These are phyloP conservation scores for Melolontha melolontha DNA, from an alignment of 2,888 invertebrate species.

Conservation along the genomic window DNA sequence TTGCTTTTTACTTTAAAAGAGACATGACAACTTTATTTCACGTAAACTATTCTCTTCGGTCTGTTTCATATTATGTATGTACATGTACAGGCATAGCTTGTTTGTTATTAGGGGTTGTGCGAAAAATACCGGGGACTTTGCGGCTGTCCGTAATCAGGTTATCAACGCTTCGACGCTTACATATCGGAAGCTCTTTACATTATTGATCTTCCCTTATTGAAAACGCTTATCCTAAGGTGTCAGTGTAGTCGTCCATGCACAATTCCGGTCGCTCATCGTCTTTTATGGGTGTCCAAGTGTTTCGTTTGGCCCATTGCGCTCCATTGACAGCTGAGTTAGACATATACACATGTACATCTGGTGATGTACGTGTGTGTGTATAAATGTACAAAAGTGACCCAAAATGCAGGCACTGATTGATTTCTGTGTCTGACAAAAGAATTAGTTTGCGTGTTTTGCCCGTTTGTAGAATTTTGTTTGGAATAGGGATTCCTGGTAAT, in stretches of 20 bases:
- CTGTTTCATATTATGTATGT: too few species aligned
- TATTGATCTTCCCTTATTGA: constrained; percentile 54
- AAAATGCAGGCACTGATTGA: constrained; percentile 29
- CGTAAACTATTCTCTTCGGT: too few species aligned
- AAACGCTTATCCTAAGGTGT: constrained; percentile 52
- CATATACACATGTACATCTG: constrained; percentile 58
- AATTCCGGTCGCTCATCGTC: constrained; percentile 6
- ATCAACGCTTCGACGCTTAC: constrained; percentile 25
- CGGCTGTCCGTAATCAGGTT: constrained; percentile 11
- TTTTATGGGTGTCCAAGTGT: constrained; percentile 4
- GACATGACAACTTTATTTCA: too few species aligned
- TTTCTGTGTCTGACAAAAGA: constrained; percentile 19
- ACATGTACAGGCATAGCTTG: too few species aligned
- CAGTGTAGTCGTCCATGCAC: constrained; percentile 42
- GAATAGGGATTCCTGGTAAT: too few species aligned
- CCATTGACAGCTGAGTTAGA: constrained; percentile 63
- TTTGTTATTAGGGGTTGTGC: background rate
- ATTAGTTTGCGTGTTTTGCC: constrained; percentile 10
- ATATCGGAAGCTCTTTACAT: constrained; percentile 58
- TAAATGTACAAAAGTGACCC: constrained; percentile 26
- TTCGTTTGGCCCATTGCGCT: constrained; percentile 50
- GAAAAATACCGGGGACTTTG: constrained; percentile 6
- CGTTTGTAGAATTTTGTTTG: constrained; percentile 13
- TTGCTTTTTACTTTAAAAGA: too few species aligned
- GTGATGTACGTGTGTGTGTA: background rate